Evolutionary conservation across 1,140 invertebrate genomes (phyloP), one percentile per base, ranked within the genome.

Genomic region (Philopotamus ludificatus): DNA sequence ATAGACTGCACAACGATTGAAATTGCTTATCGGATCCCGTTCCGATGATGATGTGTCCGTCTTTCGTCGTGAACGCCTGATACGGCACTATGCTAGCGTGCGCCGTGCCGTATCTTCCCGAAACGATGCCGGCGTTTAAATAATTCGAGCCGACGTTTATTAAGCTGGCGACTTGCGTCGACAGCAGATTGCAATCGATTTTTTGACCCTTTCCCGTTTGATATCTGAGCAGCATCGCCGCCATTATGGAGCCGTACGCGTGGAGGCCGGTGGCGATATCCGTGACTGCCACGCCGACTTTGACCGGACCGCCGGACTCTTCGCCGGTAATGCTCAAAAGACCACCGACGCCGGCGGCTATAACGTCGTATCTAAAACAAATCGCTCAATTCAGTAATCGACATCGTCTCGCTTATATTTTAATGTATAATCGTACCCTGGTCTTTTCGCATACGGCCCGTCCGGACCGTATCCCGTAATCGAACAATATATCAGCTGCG

Each of bases 11-110:
- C 7, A 94, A 80, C 54, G 86, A 84, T 44, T 73, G 66, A 77
- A 93, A 97, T 74, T 95, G 92, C 1, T 77, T 72, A 78, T 94
- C 85, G 26, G 88, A 93, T 0, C 91, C 93, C 45, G 90, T 84
- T 2, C 94, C 93, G 20, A 97, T 80, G 1, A 94, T 91, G 16
- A 96, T 83, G 73, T 90, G 89, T 10, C 92, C 90, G 79, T 94
- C 87, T 73, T 84, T 84, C 0, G 93, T 94, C 72, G 82, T 77
- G 73, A 95, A 96, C 23, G 87, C 83, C 83, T 97, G 89, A 74
- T 98, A 98, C 0, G 96, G 96, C 0, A 98, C 95, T 70, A 99
- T 90, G 74, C 92, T 97, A 54, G 90, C 91, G 79, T 98, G 95
- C 3, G 90, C 92, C 0, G 94, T 97, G 2, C 97, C 95, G 84